Conservation (phyloP, 2,797 vertebrate species). For the Eurystomus glaucurus region DNA sequence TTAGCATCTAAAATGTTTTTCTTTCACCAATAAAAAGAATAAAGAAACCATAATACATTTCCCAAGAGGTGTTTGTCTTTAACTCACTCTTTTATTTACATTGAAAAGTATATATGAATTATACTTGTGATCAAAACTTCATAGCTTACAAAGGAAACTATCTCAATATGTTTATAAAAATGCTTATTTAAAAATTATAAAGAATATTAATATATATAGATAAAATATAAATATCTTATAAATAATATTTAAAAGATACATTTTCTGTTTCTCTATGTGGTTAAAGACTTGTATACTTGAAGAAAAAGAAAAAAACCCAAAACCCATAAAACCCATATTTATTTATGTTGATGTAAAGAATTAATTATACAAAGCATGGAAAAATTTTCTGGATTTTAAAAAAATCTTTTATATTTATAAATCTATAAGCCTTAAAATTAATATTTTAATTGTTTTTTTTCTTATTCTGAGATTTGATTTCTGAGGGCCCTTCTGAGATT, state of each 20-base stretch:
- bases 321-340: too few relatives aligned
- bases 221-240: too few relatives aligned
- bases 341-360: too few relatives aligned
- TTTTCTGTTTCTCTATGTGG: too few relatives aligned
- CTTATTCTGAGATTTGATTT: not conserved
- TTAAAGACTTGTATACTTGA: too few relatives aligned
- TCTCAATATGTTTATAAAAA: not conserved
- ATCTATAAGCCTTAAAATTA: not conserved
- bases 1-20: not conserved
- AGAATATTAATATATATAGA: too few relatives aligned
- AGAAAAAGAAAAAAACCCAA: too few relatives aligned
- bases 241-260: too few relatives aligned
- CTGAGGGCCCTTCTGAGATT: not conserved
- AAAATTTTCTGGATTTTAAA: too few relatives aligned
- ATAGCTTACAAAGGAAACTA: not conserved
- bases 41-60: not conserved
- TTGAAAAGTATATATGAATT: not conserved
- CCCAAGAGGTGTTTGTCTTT: not conserved
- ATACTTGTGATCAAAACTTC: not conserved
- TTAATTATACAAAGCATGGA: too few relatives aligned
- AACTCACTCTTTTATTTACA: not conserved
- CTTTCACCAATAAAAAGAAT: not conserved
- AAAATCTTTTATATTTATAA: too few relatives aligned
- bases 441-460: not conserved
- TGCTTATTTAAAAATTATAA: too few relatives aligned